A percentile compares a stretch with the other conserved stretches of the same genome.
phyloP scores from a whole-genome alignment of 2,797 vertebrate genomes.

The Eulemur mongoz region DNA sequence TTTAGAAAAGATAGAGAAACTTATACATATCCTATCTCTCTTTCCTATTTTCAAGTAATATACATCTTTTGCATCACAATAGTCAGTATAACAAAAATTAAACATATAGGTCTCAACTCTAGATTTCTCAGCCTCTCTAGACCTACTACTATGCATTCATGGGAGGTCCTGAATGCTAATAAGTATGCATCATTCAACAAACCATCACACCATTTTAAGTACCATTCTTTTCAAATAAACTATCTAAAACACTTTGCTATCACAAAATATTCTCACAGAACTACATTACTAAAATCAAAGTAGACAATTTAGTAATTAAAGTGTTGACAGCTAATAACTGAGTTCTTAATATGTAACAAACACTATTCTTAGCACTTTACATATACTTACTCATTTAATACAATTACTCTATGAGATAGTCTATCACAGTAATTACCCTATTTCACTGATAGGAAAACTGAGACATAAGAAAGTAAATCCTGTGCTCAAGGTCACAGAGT shows the following conservation, averaged over 20 bases:
- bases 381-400: slow-evolving; percentile 23
- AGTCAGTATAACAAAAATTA: not conserved
- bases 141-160: not conserved
- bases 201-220: not conserved
- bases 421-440: not conserved
- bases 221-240: slow-evolving; percentile 43
- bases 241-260: not conserved
- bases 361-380: slow-evolving; percentile 19
- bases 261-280: slow-evolving; percentile 11
- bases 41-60: not conserved
- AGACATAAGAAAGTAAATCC: not conserved
- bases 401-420: not conserved
- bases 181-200: not conserved
- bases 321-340: not conserved
- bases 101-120: not conserved
- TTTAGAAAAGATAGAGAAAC: slow-evolving; percentile 13
- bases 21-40: not conserved
- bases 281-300: slow-evolving; percentile 4
- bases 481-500: not conserved
- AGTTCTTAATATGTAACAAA: not conserved
- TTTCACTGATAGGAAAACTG: not conserved
- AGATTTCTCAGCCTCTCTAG: slow-evolving; percentile 17
- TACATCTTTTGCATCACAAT: not conserved
- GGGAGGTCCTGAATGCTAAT: not conserved
- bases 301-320: not conserved